phyloP scores from a whole-genome alignment of 2,888 invertebrate genomes.

The Limnephilus marmoratus region DNA sequence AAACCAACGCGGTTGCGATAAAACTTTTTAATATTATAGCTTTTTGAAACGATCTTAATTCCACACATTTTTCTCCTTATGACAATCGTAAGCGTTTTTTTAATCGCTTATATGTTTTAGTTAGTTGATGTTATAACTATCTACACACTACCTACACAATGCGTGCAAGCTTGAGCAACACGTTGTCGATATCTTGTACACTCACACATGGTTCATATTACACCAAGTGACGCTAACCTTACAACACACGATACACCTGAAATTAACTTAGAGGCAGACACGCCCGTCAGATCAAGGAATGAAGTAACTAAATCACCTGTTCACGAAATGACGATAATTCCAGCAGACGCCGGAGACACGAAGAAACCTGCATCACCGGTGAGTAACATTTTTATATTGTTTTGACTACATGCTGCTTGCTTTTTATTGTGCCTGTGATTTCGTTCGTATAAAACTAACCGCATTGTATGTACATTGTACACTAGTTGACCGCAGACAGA shows the following conservation, averaged over 20 bases:
- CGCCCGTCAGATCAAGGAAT: background rate
- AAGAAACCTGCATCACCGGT: background rate
- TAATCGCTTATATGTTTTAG: background rate
- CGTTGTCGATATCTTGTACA: background rate
- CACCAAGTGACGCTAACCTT: background rate
- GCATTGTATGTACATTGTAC: background rate
- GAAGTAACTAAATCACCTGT: background rate
- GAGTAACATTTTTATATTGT: background rate
- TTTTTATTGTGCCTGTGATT: conserved; percentile 11
- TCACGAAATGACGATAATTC: background rate
- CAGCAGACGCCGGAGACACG: background rate
- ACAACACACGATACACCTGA: conserved; percentile 5
- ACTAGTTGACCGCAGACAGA: conserved; percentile 30
- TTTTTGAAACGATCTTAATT: background rate
- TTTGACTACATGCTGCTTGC: background rate
- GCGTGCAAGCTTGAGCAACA: background rate
- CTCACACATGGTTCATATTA: background rate
- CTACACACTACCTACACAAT: background rate
- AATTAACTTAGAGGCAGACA: background rate
- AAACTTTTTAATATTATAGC: background rate
- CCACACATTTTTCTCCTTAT: background rate
- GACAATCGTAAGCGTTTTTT: no score
- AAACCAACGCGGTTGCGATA: background rate
- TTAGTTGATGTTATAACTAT: background rate
- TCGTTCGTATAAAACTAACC: background rate